A percentile compares a stretch with the other conserved stretches of the same genome.
phyloP scores from a whole-genome alignment of 2,888 invertebrate genomes.

The Melangyna quadrimaculata region DNA sequence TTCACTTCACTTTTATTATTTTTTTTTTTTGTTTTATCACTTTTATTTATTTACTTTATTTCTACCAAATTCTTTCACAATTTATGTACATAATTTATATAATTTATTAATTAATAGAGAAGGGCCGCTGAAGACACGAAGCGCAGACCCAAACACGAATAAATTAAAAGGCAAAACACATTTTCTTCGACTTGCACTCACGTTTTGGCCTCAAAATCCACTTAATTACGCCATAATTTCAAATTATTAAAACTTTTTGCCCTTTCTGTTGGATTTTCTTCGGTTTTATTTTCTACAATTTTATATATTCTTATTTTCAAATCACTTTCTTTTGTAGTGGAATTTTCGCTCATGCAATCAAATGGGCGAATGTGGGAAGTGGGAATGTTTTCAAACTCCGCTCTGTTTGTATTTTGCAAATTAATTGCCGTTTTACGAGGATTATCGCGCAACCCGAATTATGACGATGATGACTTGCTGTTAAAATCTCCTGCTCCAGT shows the following conservation, averaged over 20 bases:
- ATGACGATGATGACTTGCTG: not conserved
- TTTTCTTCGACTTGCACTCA: slow-evolving; percentile 23
- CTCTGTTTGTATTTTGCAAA: not conserved
- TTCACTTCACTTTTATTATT: slow-evolving; percentile 3
- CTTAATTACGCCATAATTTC: slow-evolving; percentile 59
- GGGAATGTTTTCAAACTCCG: not conserved
- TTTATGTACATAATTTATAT: slow-evolving; percentile 42
- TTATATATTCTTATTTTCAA: no score
- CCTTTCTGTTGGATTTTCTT: slow-evolving; percentile 29
- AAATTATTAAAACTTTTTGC: slow-evolving; percentile 51
- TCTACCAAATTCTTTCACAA: slow-evolving; percentile 48
- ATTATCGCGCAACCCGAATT: slow-evolving; percentile 27
- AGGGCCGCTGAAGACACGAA: not conserved
- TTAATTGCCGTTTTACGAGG: slow-evolving; percentile 14
- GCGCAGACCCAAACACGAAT: slow-evolving; percentile 13
- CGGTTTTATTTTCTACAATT: slow-evolving; percentile 5
- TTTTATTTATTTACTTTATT: slow-evolving; percentile 40
- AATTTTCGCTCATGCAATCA: slow-evolving; percentile 12
- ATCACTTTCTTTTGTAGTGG: slow-evolving; percentile 56
- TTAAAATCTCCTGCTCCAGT: not conserved
- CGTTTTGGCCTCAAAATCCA: slow-evolving; percentile 53
- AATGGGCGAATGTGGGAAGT: slow-evolving; percentile 4
- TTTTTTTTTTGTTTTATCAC: not conserved
- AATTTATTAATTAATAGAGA: slow-evolving; percentile 2
- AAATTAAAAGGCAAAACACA: slow-evolving; percentile 16